Evolutionary conservation across 2,888 invertebrate species (phyloP).

Genomic region (Rhopalosiphum nymphaeae): DNA sequence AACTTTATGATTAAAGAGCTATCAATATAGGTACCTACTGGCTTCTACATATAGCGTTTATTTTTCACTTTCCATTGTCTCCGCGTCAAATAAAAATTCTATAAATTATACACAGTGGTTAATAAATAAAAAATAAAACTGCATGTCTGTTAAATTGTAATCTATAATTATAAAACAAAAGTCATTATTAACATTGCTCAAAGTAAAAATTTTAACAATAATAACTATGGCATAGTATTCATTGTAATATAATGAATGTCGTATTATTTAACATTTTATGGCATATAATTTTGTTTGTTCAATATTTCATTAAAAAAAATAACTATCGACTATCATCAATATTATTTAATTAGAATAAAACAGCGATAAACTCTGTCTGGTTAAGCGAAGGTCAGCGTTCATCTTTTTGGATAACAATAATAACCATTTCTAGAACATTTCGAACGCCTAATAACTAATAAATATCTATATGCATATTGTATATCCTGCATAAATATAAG

Average conservation of each 20-base stretch:
- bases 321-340: background rate
- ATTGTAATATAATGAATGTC: background rate
- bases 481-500: background rate
- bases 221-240: background rate
- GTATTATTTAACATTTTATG: background rate
- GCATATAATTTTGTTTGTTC: background rate
- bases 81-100: background rate
- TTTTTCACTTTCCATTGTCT: background rate
- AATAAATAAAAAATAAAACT: background rate
- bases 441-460: background rate
- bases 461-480: no score
- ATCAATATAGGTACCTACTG: background rate
- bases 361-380: background rate
- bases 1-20: background rate
- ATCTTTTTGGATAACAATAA: background rate
- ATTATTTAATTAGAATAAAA: background rate
- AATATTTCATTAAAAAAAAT: background rate
- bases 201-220: background rate
- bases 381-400: background rate
- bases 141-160: background rate
- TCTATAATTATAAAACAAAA: background rate
- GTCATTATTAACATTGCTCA: background rate
- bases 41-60: background rate
- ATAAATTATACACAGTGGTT: background rate
- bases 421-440: no score